Conservation (phyloP, 2,797 vertebrate genomes). For the Enteromius viviparus region DNA sequence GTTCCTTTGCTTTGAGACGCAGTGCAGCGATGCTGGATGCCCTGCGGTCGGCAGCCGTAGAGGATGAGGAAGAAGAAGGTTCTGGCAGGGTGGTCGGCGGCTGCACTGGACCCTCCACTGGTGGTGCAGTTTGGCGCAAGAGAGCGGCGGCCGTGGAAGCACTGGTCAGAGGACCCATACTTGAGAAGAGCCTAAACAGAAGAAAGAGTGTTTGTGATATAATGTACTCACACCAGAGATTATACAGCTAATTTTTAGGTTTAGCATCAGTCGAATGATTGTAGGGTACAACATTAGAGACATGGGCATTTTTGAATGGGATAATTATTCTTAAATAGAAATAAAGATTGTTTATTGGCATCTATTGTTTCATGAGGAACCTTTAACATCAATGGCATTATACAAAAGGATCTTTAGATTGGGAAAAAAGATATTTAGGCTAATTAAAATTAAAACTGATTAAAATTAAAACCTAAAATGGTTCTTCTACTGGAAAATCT, state of each 20-base stretch:
- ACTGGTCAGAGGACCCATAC: slow-evolving; percentile 93
- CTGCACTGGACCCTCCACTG: slow-evolving; percentile 85
- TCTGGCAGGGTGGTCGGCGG: slow-evolving; percentile 84
- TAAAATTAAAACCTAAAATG: background rate
- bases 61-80: slow-evolving; percentile 76
- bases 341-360: background rate
- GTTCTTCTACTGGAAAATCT: background rate
- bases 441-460: too few species aligned
- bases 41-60: slow-evolving; percentile 89
- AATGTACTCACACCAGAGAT: background rate
- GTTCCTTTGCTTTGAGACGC: slow-evolving; percentile 97
- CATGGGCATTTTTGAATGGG: background rate
- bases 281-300: background rate
- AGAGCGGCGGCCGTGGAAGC: slow-evolving; percentile 93
- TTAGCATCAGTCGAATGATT: background rate
- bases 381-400: background rate
- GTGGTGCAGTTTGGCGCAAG: slow-evolving; percentile 88
- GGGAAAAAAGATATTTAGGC: background rate
- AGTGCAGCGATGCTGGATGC: slow-evolving; percentile 97
- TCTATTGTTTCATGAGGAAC: background rate
- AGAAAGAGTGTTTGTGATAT: slow-evolving; percentile 24
- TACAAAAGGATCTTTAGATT: background rate
- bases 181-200: slow-evolving; percentile 90
- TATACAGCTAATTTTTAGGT: background rate
- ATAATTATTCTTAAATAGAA: background rate